Conservation (phyloP, 2,797 vertebrate species). For the Sebastiscus tertius region DNA sequence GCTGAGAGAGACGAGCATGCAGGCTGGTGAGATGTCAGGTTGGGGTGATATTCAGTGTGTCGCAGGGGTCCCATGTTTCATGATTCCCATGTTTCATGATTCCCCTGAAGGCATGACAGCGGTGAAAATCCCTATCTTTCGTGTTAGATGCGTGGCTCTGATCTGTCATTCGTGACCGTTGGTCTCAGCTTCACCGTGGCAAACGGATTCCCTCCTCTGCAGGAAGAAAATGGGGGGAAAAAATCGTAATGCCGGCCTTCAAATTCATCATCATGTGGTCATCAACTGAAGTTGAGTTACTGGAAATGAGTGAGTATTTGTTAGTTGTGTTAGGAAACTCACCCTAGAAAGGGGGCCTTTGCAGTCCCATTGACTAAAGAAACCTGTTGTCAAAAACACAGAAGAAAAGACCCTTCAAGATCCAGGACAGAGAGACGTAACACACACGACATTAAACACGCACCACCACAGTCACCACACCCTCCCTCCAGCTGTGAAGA, state of each 20-base stretch:
- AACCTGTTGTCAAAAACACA: slow-evolving; percentile 81
- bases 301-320: slow-evolving; percentile 7
- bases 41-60: slow-evolving; percentile 32
- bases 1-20: slow-evolving; percentile 46
- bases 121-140: slow-evolving; percentile 27
- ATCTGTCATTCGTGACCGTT: slow-evolving; percentile 96
- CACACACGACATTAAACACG: slow-evolving; percentile 19
- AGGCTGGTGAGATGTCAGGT: slow-evolving; percentile 55
- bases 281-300: background rate
- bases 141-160: slow-evolving; percentile 87
- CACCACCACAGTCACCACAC: slow-evolving; percentile 27
- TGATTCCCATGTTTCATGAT: slow-evolving; percentile 17
- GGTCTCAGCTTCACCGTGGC: slow-evolving; percentile 93
- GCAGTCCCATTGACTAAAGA: slow-evolving; percentile 87
- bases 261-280: background rate
- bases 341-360: slow-evolving; percentile 93
- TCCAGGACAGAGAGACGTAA: slow-evolving; percentile 8
- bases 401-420: slow-evolving; percentile 43
- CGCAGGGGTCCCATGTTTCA: slow-evolving; percentile 5
- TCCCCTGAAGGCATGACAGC: slow-evolving; percentile 48
- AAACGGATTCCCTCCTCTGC: slow-evolving; percentile 95
- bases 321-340: slow-evolving; percentile 66
- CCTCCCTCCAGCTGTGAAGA: slow-evolving; percentile 41
- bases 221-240: background rate
- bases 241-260: background rate